Evolutionary conservation across 2,113 vertebrate genomes (phyloP).

Genomic region (Panurus biarmicus): DNA sequence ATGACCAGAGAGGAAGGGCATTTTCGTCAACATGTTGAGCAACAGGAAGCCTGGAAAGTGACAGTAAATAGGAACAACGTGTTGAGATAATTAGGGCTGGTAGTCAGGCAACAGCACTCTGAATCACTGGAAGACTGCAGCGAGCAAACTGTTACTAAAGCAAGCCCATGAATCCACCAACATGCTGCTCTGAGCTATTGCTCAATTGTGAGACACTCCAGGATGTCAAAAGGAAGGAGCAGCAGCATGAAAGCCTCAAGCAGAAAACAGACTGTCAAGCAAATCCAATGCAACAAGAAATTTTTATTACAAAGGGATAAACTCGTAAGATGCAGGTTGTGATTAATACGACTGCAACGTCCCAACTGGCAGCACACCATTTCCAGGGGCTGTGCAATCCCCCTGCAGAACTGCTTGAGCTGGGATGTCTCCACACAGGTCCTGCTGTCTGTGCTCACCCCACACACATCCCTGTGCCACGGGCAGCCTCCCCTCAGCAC

Average conservation of each 20-base stretch:
- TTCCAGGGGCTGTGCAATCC: background rate
- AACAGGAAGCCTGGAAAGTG: slow-evolving; percentile 61
- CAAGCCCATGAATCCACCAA: slow-evolving; percentile 15
- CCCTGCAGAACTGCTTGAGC: background rate
- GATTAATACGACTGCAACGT: background rate
- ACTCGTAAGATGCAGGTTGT: background rate
- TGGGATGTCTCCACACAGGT: background rate
- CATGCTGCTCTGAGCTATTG: slow-evolving; percentile 22
- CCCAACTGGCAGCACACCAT: background rate
- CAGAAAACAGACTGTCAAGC: background rate
- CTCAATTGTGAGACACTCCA: slow-evolving; percentile 41
- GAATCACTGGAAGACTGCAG: slow-evolving; percentile 35
- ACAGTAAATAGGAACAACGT: slow-evolving; percentile 64
- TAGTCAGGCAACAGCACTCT: slow-evolving; percentile 60
- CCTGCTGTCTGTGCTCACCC: background rate
- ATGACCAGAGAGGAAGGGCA: slow-evolving; percentile 19
- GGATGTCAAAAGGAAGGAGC: slow-evolving; percentile 16
- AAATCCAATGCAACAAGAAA: background rate
- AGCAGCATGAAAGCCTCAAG: slow-evolving; percentile 34
- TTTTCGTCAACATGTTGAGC: slow-evolving; percentile 24
- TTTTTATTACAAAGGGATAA: background rate
- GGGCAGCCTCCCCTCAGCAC: background rate
- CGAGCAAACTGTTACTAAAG: slow-evolving; percentile 31
- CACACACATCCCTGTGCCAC: rapidly evolving
- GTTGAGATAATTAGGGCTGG: slow-evolving; percentile 55